Percentiles rank a stretch among this genome's conserved stretches.
Evolutionary conservation across 2,113 vertebrate genomes (phyloP).

Genomic region (Hemichromis elongatus): DNA sequence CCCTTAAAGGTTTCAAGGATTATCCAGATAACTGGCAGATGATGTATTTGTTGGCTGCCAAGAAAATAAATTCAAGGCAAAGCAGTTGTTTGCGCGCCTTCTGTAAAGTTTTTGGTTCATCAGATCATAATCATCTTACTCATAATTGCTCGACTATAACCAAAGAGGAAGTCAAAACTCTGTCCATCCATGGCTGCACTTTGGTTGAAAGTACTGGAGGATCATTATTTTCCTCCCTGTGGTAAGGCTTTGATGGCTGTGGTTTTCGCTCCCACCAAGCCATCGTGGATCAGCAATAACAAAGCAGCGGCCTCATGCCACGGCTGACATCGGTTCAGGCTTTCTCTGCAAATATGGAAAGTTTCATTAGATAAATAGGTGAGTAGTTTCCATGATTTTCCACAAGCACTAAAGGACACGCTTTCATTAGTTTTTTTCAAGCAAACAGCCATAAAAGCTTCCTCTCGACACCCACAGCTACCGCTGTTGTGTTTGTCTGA

Average conservation of each 20-base stretch:
- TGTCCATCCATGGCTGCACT: not conserved
- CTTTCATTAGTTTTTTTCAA: constrained; percentile 1
- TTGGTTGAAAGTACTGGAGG: not conserved
- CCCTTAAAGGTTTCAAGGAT: constrained; percentile 19
- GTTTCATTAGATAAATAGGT: not conserved
- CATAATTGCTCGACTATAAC: not conserved
- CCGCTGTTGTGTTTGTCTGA: constrained; percentile 33
- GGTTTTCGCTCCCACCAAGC: not conserved
- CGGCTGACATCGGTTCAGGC: not conserved
- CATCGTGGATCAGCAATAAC: not conserved
- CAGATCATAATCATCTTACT: not conserved
- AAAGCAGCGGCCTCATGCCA: not conserved
- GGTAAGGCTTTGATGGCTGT: not conserved
- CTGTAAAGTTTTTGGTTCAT: not conserved
- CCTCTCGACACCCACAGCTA: not conserved
- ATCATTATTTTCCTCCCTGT: constrained; percentile 24
- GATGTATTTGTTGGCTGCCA: not conserved
- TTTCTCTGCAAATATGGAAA: not conserved
- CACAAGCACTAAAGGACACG: not conserved
- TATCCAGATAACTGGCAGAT: not conserved
- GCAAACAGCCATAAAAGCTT: constrained; percentile 7
- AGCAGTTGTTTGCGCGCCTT: not conserved
- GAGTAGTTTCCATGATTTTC: not conserved
- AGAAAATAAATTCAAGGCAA: not conserved
- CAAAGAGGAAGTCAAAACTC: not conserved